phyloP scores from a whole-genome alignment of 1,140 invertebrate genomes.

The Chlorops oryzae region DNA sequence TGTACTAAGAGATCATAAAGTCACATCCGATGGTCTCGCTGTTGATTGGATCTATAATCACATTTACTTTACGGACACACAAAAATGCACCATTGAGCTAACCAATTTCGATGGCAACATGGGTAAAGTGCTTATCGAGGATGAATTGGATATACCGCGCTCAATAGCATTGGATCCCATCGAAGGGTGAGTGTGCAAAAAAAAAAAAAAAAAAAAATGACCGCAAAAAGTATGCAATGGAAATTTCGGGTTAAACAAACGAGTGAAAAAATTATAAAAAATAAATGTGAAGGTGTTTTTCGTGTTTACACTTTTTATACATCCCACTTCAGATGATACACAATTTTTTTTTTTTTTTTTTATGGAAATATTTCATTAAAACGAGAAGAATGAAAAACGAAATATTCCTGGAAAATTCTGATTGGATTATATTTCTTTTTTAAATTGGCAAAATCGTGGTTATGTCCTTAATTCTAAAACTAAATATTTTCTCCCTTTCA shows the following conservation, averaged over 20 bases:
- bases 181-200: conserved; percentile 62
- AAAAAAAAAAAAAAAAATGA: background rate
- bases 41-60: conserved; percentile 97
- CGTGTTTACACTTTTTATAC: no score
- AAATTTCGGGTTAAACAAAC: no score
- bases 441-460: no score
- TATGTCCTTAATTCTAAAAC: no score
- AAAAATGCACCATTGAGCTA: conserved; percentile 83
- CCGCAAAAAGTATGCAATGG: background rate
- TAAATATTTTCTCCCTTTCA: no score
- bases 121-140: conserved; percentile 77
- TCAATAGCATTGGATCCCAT: conserved; percentile 92
- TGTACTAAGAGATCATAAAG: conserved; percentile 75
- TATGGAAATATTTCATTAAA: no score
- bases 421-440: no score
- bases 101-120: conserved; percentile 84
- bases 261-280: conserved; percentile 6
- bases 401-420: no score
- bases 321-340: no score
- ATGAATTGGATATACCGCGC: conserved; percentile 84
- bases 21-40: conserved; percentile 86
- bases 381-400: no score
- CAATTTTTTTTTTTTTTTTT: no score
- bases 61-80: conserved; percentile 94
- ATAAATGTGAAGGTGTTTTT: no score